Conservation (phyloP, 2,797 vertebrate genomes). For the Podargus strigoides region DNA sequence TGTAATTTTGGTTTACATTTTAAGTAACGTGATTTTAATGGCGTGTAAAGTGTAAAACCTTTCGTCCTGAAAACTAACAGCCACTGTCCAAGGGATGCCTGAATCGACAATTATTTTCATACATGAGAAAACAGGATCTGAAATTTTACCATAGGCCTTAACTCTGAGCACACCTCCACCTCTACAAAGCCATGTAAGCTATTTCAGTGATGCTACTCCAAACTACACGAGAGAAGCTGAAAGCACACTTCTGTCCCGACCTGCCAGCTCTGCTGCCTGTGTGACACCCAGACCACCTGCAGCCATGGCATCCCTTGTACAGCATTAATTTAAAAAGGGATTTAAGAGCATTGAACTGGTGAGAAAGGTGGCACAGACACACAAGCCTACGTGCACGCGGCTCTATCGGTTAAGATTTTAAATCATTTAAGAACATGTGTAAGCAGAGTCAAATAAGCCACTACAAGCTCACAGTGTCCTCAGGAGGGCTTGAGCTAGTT, state of each 20-base stretch:
- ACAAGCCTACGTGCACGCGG: accelerated
- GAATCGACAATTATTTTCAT: not conserved
- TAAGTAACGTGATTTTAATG: not conserved
- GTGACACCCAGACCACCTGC: not conserved
- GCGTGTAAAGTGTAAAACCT: not conserved
- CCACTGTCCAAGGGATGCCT: not conserved
- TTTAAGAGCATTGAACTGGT: not conserved
- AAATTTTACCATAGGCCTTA: not conserved
- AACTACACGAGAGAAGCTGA: not conserved
- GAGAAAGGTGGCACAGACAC: not conserved
- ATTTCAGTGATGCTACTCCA: not conserved
- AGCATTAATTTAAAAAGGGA: not conserved
- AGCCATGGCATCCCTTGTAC: not conserved
- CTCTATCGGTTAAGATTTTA: not conserved
- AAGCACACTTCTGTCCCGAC: not conserved
- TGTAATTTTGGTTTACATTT: not conserved
- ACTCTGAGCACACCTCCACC: not conserved
- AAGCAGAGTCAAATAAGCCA: not conserved
- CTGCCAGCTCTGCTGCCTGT: not conserved
- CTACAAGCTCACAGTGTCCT: not conserved
- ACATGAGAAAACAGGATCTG: not conserved
- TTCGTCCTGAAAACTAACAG: not conserved
- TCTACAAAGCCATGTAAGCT: not conserved
- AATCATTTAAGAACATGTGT: not conserved
- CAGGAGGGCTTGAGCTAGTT: not conserved